A percentile compares a stretch with the other conserved stretches of the same genome.
Conservation (phyloP, 2,113 vertebrate species). For the Azemiops feae region DNA sequence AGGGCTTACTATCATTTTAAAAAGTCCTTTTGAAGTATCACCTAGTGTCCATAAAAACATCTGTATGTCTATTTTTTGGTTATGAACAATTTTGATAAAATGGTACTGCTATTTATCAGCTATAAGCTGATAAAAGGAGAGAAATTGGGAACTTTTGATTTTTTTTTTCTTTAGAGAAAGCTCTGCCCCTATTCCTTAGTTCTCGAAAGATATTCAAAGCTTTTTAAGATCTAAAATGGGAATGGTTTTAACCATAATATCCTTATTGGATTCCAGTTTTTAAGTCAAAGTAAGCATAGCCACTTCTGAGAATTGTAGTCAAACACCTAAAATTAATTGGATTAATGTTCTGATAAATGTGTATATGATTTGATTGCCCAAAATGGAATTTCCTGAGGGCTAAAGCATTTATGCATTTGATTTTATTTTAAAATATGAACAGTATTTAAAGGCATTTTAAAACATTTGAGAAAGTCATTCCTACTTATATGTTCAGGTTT, state of each 20-base stretch:
- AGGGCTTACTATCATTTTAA: neutral
- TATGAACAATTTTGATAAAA: neutral
- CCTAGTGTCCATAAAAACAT: neutral
- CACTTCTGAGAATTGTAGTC: neutral
- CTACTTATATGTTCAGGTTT: slow-evolving; percentile 21
- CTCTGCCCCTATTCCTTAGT: neutral
- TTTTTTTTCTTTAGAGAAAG: neutral
- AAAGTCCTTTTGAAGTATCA: neutral
- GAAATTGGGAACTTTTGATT: neutral
- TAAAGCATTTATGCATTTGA: neutral
- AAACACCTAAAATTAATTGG: neutral
- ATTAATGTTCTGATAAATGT: neutral
- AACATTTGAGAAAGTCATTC: neutral
- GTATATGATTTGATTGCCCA: neutral
- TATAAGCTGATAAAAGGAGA: neutral
- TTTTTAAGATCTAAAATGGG: neutral
- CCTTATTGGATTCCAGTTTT: neutral
- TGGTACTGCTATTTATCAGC: neutral
- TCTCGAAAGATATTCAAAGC: neutral
- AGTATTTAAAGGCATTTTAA: neutral
- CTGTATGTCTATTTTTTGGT: neutral
- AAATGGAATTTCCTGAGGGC: neutral
- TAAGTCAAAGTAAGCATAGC: neutral
- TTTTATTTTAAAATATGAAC: neutral
- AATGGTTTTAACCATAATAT: neutral